Evolutionary conservation across 2,113 vertebrate species (phyloP), one percentile per base, ranked within the genome.

Genomic region (Heterotis niloticus): DNA sequence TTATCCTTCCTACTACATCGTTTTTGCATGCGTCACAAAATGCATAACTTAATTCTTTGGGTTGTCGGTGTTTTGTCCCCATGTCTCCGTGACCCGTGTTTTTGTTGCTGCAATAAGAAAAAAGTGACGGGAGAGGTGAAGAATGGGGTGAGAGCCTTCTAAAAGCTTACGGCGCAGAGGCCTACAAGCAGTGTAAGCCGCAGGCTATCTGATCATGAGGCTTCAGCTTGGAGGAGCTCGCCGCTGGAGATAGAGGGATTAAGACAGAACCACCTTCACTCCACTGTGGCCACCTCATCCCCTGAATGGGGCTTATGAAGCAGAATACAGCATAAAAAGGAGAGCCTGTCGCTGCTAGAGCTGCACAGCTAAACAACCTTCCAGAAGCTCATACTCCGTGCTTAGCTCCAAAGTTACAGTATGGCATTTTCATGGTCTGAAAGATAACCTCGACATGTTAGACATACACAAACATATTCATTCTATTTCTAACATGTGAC

Each of bases 171-270:
- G 65, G 70, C 56, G 67, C 77, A 82, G 73, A 52, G 44, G 80
- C 54, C 72, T 72, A n/a, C 79, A 73, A 79, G 76, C 66, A 64
- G 60, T 0, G 9, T 52, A 73, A 84, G 70, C 78, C 81, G 74
- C 24, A 80, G 72, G 79, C 84, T 77, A 81, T 80, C 78, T 76
- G 73, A 84, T 81, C 26, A 24, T 75, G 64, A 71, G 73, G 69
- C 80, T 85, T 84, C 81, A 71, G 66, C 59, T 70, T 86, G 80
- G 82, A 84, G 84, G 79, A 82, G 70, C 26, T 11, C 51, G n/a
- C 62, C 76, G 26, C 83, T 78, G 68, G 75, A 83, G 85, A 75
- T 68, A 52, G 76, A 78, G 62, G 80, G 84, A 87, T 88, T 84
- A 82, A 81, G 82, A 79, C 70, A 65, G 73, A 80, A 60, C 78